phyloP scores from a whole-genome alignment of 2,888 invertebrate species.

The Nudaria mundana region DNA sequence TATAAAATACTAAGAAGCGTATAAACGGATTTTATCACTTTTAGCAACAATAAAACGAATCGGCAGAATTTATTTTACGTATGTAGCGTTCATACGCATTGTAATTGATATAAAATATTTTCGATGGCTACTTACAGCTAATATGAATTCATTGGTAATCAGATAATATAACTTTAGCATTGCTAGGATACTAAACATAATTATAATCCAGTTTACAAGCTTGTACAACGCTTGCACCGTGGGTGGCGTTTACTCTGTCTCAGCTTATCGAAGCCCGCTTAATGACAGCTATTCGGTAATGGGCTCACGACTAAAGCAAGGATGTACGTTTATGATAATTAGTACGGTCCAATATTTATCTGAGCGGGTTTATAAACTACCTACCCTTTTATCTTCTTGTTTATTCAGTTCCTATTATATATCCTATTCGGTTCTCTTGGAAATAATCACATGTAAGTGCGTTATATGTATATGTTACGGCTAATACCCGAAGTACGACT shows the following conservation, averaged over 20 bases:
- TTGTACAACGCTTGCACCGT: constrained; percentile 47
- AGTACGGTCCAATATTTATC: constrained; percentile 73
- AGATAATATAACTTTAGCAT: constrained; percentile 49
- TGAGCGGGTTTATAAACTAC: constrained; percentile 57
- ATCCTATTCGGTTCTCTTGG: constrained; percentile 50
- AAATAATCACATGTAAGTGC: constrained; percentile 49
- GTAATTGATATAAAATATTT: constrained; percentile 43
- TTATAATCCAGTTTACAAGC: constrained; percentile 56
- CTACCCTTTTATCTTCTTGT: constrained; percentile 68
- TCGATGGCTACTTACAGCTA: constrained; percentile 48
- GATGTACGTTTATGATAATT: constrained; percentile 76
- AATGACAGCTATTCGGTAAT: constrained; percentile 76
- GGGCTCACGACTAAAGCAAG: constrained; percentile 57
- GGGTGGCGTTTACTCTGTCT: constrained; percentile 61
- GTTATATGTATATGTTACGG: too few relatives aligned
- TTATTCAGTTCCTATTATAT: too few relatives aligned
- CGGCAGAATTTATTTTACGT: constrained; percentile 19
- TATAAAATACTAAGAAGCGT: too few relatives aligned
- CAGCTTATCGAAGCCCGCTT: constrained; percentile 54
- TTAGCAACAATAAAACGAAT: not conserved
- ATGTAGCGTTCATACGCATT: constrained; percentile 15
- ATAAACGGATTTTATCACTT: not conserved
- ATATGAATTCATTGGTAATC: constrained; percentile 58
- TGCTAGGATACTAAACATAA: constrained; percentile 52
- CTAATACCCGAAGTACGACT: too few relatives aligned